phyloP scores from a whole-genome alignment of 2,797 vertebrate species.

The Hapalemur alaotrensis region DNA sequence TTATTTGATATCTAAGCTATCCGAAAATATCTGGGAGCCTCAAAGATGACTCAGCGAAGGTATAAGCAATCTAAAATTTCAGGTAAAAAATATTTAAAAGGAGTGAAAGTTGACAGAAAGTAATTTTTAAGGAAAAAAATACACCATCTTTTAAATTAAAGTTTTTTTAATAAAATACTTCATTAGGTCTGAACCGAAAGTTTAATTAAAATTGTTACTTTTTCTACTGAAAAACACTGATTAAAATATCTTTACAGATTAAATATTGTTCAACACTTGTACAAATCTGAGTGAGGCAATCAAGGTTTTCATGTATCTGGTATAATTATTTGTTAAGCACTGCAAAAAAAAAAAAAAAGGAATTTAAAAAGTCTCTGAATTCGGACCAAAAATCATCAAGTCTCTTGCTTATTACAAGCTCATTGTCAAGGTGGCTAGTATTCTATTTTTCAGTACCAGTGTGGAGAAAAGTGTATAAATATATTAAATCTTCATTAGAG shows the following conservation, averaged over 20 bases:
- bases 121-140: background rate
- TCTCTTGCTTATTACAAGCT: background rate
- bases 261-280: background rate
- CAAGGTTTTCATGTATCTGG: background rate
- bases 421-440: conserved; percentile 15
- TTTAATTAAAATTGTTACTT: background rate
- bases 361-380: background rate
- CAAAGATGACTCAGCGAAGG: conserved; percentile 3
- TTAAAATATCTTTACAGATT: background rate
- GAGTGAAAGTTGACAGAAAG: background rate
- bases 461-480: conserved; percentile 23
- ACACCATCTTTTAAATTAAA: background rate
- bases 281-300: background rate
- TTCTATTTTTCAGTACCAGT: background rate
- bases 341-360: background rate
- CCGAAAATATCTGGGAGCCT: background rate
- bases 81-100: background rate
- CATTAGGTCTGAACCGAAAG: background rate
- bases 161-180: background rate
- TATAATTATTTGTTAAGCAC: background rate
- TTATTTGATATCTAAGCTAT: background rate
- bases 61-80: conserved; percentile 21
- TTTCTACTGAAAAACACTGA: background rate
- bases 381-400: background rate
- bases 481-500: conserved; percentile 48